These are phyloP conservation scores for Abrostola triplasia DNA, from an alignment of 2,888 invertebrate species.

Conservation along the genomic window DNA sequence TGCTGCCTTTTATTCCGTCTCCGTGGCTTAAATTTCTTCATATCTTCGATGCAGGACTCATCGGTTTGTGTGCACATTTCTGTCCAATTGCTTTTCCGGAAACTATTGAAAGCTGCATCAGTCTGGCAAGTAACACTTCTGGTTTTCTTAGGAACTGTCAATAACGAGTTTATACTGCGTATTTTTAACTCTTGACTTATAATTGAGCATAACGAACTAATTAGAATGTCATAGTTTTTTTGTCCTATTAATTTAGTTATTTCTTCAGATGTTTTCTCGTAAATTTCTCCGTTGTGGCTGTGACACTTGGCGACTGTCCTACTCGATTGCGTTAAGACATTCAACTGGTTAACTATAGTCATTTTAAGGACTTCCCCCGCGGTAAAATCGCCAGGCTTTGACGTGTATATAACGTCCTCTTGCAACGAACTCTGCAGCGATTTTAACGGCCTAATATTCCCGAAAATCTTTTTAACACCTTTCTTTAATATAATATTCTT, in stretches of 20 bases:
- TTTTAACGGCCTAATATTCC: conserved; percentile 39
- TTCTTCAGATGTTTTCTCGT: conserved; percentile 70
- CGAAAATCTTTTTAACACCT: conserved; percentile 14
- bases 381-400: conserved; percentile 63
- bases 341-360: conserved; percentile 62
- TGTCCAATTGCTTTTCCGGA: background rate
- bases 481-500: conserved; percentile 42
- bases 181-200: conserved; percentile 74
- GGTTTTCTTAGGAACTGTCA: conserved; percentile 57
- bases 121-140: conserved; percentile 39
- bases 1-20: conserved; percentile 55
- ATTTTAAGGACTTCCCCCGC: conserved; percentile 66
- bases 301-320: conserved; percentile 68
- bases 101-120: background rate
- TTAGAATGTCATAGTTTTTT: conserved; percentile 71
- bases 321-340: conserved; percentile 61
- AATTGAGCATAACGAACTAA: conserved; percentile 73
- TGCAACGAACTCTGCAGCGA: conserved; percentile 13
- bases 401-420: conserved; percentile 47
- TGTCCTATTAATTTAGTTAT: conserved; percentile 75
- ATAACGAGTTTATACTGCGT: conserved; percentile 69
- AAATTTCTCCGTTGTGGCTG: conserved; percentile 28
- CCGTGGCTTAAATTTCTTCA: conserved; percentile 40
- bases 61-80: conserved; percentile 63
- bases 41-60: conserved; percentile 51